These are phyloP conservation scores for Accipiter virgatus DNA, from an alignment of 2,113 vertebrate genomes.

Conservation along the genomic window DNA sequence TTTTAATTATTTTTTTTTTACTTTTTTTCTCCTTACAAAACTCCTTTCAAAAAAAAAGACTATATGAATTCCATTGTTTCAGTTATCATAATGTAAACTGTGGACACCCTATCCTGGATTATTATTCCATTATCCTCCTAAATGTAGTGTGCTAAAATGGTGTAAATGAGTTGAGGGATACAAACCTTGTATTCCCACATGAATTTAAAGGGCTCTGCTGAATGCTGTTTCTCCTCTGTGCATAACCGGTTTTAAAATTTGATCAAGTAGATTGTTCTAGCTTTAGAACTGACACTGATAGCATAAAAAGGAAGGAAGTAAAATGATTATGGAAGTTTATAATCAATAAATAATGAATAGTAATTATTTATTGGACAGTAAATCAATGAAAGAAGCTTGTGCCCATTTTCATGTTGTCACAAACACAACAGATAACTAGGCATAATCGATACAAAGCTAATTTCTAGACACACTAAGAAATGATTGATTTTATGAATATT, in stretches of 20 bases:
- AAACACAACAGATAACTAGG: conserved; percentile 68
- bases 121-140: not conserved
- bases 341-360: conserved; percentile 71
- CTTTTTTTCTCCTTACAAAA: not conserved
- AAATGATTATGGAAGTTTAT: conserved; percentile 53
- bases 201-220: not conserved
- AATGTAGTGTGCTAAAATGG: not conserved
- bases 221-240: not conserved
- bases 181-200: not conserved
- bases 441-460: conserved; percentile 67
- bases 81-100: not conserved
- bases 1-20: not conserved
- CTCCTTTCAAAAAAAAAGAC: not conserved
- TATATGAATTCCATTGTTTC: not conserved
- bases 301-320: conserved; percentile 18
- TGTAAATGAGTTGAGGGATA: not conserved
- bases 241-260: conserved; percentile 16
- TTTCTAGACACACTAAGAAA: conserved; percentile 29
- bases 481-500: conserved; percentile 68
- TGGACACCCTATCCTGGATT: not conserved
- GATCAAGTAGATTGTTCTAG: conserved; percentile 1
- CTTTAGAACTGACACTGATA: conserved; percentile 27
- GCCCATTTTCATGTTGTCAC: conserved; percentile 66
- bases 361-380: conserved; percentile 72
- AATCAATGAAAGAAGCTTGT: conserved; percentile 66